A percentile compares a stretch with the other conserved stretches of the same genome.
Conservation (phyloP, 2,797 vertebrate genomes). For the Todus mexicanus region DNA sequence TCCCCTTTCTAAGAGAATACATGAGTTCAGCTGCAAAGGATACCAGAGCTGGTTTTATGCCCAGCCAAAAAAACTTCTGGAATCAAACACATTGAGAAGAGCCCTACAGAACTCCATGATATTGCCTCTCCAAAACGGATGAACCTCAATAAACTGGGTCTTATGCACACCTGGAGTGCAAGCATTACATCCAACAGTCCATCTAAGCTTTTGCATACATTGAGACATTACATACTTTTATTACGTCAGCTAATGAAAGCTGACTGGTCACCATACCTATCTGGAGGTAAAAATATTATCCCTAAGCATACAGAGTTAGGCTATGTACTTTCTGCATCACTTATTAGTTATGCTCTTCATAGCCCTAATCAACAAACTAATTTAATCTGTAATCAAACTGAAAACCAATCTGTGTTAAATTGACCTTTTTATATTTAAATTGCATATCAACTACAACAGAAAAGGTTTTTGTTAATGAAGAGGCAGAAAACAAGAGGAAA, state of each 20-base stretch:
- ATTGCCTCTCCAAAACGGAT: not conserved
- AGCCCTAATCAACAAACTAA: not conserved
- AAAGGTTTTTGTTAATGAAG: not conserved
- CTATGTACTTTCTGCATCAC: not conserved
- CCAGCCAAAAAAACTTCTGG: not conserved
- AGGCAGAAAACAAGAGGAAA: not conserved
- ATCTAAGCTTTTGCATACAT: not conserved
- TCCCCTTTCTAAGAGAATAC: not conserved
- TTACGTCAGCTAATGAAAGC: not conserved
- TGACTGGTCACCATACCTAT: not conserved
- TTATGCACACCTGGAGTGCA: not conserved
- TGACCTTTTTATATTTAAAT: not conserved
- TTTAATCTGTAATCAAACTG: not conserved
- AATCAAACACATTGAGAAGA: not conserved
- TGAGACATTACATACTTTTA: not conserved
- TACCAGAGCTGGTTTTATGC: not conserved
- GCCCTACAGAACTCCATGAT: not conserved
- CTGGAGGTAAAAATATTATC: not conserved
- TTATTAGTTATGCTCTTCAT: not conserved
- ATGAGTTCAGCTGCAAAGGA: not conserved
- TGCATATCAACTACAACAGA: not conserved
- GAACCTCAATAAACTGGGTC: not conserved
- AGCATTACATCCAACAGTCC: not conserved
- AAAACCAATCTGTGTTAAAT: not conserved
- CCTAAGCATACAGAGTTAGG: not conserved